Evolutionary conservation across 2,113 vertebrate genomes (phyloP).

Genomic region (Corvus moneduloides): DNA sequence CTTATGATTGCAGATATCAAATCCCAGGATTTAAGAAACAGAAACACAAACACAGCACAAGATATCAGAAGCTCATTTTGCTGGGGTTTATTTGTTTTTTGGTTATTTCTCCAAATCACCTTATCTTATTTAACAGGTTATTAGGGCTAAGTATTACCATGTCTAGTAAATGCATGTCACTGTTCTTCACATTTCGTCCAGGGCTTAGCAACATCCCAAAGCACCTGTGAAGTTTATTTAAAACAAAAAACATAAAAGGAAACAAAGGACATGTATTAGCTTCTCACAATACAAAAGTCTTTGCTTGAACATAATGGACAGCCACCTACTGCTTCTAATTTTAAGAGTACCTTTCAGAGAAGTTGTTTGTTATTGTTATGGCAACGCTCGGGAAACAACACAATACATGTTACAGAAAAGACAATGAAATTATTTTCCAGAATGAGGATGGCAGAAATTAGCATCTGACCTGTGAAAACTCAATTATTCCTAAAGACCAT

Average conservation of each 20-base stretch:
- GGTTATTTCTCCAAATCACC: background rate
- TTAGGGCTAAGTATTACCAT: slow-evolving; percentile 82
- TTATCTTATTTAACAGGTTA: background rate
- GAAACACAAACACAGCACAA: background rate
- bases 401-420: background rate
- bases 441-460: background rate
- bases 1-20: background rate
- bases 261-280: background rate
- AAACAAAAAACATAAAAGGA: background rate
- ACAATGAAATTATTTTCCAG: background rate
- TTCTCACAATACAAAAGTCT: background rate
- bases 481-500: background rate
- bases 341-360: slow-evolving; percentile 1
- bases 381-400: background rate
- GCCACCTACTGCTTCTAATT: slow-evolving; percentile 43
- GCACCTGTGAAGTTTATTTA: slow-evolving; percentile 78
- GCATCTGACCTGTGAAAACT: background rate
- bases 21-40: background rate
- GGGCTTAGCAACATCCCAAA: slow-evolving; percentile 98
- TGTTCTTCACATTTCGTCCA: slow-evolving; percentile 94
- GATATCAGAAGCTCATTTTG: background rate
- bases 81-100: background rate
- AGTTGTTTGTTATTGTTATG: background rate
- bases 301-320: slow-evolving; percentile 33
- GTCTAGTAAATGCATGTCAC: slow-evolving; percentile 96